Conservation (phyloP, 2,113 vertebrate species). For the Rhinolophus ferrumequinum region DNA sequence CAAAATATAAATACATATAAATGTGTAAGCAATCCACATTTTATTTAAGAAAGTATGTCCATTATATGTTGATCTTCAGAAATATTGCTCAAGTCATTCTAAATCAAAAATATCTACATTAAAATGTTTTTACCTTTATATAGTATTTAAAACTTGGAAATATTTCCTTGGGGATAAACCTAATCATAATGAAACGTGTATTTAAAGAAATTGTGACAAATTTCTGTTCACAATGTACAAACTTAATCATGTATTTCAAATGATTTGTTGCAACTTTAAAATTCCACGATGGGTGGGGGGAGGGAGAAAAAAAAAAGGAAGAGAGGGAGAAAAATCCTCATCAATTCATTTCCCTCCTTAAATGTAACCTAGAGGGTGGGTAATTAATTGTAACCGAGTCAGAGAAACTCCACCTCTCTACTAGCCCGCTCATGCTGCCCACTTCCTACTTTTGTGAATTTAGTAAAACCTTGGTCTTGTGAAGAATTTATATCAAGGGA, state of each 20-base stretch:
- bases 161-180: background rate
- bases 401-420: background rate
- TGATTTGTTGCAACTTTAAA: background rate
- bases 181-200: background rate
- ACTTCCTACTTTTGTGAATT: background rate
- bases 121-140: background rate
- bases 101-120: background rate
- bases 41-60: background rate
- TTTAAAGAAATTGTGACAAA: background rate
- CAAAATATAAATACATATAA: background rate
- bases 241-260: background rate
- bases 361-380: background rate
- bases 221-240: background rate
- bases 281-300: no score
- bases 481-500: background rate
- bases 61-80: background rate
- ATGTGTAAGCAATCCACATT: background rate
- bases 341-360: background rate
- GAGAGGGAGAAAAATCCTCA: background rate
- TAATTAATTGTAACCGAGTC: conserved; percentile 14
- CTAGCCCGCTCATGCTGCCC: background rate
- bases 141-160: background rate
- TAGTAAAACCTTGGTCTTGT: background rate
- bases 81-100: background rate
- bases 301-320: background rate